These are phyloP conservation scores for Drosophila miranda DNA, from an alignment of 1,140 invertebrate genomes.

Conservation along the genomic window DNA sequence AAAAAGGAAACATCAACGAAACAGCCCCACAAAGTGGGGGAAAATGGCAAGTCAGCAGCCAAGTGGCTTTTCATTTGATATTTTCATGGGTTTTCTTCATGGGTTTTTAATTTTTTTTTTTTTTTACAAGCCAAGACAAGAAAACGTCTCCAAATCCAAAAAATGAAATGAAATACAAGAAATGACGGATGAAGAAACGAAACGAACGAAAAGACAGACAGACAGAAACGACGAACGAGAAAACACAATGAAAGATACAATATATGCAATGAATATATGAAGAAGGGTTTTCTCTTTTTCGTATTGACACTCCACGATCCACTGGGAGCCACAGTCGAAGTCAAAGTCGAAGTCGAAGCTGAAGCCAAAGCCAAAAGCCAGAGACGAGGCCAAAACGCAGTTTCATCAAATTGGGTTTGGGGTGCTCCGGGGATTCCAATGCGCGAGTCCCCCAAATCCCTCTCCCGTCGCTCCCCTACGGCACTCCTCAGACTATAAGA, in stretches of 20 bases:
- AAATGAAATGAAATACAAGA: conserved; percentile 32
- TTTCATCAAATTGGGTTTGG: conserved; percentile 58
- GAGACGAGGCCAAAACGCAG: conserved; percentile 40
- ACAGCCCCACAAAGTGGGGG: conserved; percentile 8
- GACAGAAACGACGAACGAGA: conserved; percentile 4
- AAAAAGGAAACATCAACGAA: conserved; percentile 21
- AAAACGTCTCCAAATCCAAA: no score
- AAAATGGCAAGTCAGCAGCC: conserved; percentile 35
- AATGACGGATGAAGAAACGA: background rate
- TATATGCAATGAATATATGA: conserved; percentile 34
- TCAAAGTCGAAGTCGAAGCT: no score
- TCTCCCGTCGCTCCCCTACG: no score
- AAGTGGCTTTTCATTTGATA: conserved; percentile 61
- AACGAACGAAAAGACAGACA: conserved; percentile 18
- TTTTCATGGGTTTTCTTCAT: conserved; percentile 28
- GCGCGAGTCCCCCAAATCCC: background rate
- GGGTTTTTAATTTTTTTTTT: conserved; percentile 19
- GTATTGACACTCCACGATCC: conserved; percentile 34
- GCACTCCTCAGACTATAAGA: background rate
- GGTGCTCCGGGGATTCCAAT: conserved; percentile 29
- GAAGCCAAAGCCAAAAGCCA: background rate
- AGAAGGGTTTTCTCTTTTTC: conserved; percentile 71
- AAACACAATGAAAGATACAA: conserved; percentile 1
- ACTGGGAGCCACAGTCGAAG: no score
- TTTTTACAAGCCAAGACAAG: conserved; percentile 10